Percentiles rank a stretch among this genome's conserved stretches.
Evolutionary conservation across 2,797 vertebrate genomes (phyloP).

Genomic region (Potorous gilbertii): DNA sequence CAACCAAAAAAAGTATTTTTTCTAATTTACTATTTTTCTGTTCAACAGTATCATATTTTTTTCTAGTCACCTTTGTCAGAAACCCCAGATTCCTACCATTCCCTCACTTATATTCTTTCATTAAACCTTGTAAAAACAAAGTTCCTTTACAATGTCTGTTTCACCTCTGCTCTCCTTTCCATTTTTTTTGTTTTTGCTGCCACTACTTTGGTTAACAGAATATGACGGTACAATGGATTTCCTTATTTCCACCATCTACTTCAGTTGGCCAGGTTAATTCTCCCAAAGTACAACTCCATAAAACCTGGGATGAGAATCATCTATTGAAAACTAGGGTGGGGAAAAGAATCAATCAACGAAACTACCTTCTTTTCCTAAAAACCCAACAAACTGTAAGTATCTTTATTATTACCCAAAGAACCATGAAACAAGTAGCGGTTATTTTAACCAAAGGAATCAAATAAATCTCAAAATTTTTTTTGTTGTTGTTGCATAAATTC

Average conservation of each 20-base stretch:
- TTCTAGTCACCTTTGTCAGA: background rate
- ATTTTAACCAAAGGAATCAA: constrained; percentile 47
- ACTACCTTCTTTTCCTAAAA: constrained; percentile 27
- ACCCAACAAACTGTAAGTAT: constrained; percentile 1
- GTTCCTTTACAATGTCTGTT: background rate
- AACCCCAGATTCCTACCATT: background rate
- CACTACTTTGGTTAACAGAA: background rate
- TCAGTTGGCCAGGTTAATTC: background rate
- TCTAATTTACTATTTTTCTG: background rate
- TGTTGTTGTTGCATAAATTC: background rate
- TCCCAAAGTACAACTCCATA: background rate
- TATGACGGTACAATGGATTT: background rate
- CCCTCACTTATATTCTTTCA: background rate
- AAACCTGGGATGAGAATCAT: background rate
- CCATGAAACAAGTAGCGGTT: constrained; percentile 10
- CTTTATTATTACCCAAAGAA: constrained; percentile 52
- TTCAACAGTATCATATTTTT: background rate
- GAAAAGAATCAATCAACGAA: constrained; percentile 40
- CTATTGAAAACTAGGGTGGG: constrained; percentile 39
- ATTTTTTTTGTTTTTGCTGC: background rate
- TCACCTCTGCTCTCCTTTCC: background rate
- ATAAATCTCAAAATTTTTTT: background rate
- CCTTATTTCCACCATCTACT: background rate
- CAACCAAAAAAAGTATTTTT: background rate
- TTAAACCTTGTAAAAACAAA: background rate